phyloP scores from a whole-genome alignment of 1,140 invertebrate genomes.

The Battus philenor region DNA sequence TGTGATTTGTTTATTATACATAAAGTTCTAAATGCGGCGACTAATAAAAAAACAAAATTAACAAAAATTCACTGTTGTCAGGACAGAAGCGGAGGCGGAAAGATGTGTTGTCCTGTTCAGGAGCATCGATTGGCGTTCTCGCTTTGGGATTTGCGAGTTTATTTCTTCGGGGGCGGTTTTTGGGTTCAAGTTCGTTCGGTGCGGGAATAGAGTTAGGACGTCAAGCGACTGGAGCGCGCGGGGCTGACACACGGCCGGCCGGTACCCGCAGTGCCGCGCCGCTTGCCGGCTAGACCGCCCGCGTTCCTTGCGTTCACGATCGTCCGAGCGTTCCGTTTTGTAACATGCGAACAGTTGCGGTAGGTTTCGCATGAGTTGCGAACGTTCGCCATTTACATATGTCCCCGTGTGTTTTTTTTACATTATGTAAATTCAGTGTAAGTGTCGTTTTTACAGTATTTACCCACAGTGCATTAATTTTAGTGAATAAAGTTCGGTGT shows the following conservation, averaged over 20 bases:
- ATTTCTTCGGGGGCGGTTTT: slow-evolving; percentile 23
- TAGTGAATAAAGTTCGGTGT: slow-evolving; percentile 3
- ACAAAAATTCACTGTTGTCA: slow-evolving; percentile 46
- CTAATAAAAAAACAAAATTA: slow-evolving; percentile 25
- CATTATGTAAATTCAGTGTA: slow-evolving; percentile 15
- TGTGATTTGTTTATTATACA: slow-evolving; percentile 1
- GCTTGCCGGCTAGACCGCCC: slow-evolving; percentile 46
- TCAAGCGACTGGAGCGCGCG: slow-evolving; percentile 33
- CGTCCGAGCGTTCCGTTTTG: slow-evolving; percentile 31
- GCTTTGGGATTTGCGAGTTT: slow-evolving; percentile 17
- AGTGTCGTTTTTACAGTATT: slow-evolving; percentile 12
- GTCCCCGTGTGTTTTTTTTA: slow-evolving; percentile 33
- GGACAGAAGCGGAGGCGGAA: slow-evolving; percentile 61
- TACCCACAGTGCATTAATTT: slow-evolving; percentile 1
- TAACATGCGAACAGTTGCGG: slow-evolving; percentile 53
- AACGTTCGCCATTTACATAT: slow-evolving; percentile 27
- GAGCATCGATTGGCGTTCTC: slow-evolving; percentile 64
- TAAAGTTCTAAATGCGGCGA: background rate
- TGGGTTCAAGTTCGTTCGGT: slow-evolving; percentile 28
- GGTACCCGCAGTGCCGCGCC: slow-evolving; percentile 64
- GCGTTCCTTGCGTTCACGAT: slow-evolving; percentile 21
- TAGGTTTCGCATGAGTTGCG: slow-evolving; percentile 35
- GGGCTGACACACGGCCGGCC: slow-evolving; percentile 48
- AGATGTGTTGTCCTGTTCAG: slow-evolving; percentile 67
- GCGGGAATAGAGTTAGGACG: slow-evolving; percentile 35